Evolutionary conservation across 2,888 invertebrate species (phyloP).

Genomic region (Xylocampa areola): DNA sequence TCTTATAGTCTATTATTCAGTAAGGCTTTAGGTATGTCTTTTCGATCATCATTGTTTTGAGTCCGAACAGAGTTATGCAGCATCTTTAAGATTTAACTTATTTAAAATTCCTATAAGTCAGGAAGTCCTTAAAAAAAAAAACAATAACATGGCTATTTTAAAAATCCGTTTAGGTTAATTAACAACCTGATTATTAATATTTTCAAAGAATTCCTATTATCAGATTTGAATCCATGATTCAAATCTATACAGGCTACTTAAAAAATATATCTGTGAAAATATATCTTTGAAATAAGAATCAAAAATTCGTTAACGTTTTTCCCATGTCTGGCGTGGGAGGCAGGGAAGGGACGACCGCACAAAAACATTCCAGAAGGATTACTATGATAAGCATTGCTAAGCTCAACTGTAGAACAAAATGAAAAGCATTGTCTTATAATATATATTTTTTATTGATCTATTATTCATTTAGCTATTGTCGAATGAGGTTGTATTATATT

Average conservation of each 20-base stretch:
- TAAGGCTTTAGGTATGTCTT: no score
- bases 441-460: no score
- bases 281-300: slow-evolving; percentile 53
- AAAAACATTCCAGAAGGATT: slow-evolving; percentile 11
- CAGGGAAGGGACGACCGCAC: slow-evolving; percentile 43
- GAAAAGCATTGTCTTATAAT: no score
- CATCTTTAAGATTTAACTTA: no score
- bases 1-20: no score
- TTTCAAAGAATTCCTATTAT: slow-evolving; percentile 24
- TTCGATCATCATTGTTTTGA: no score
- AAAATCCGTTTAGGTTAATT: slow-evolving; percentile 26
- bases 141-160: slow-evolving; percentile 16
- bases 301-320: slow-evolving; percentile 63
- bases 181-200: slow-evolving; percentile 34
- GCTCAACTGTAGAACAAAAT: no score
- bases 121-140: no score
- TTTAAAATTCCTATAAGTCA: no score
- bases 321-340: slow-evolving; percentile 58
- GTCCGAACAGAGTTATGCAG: no score
- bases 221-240: slow-evolving; percentile 42
- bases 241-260: slow-evolving; percentile 35
- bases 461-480: no score
- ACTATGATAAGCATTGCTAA: neutral
- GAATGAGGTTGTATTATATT: no score
- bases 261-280: slow-evolving; percentile 60